Conservation (phyloP, 2,797 vertebrate genomes). For the Gadopsis marmoratus region DNA sequence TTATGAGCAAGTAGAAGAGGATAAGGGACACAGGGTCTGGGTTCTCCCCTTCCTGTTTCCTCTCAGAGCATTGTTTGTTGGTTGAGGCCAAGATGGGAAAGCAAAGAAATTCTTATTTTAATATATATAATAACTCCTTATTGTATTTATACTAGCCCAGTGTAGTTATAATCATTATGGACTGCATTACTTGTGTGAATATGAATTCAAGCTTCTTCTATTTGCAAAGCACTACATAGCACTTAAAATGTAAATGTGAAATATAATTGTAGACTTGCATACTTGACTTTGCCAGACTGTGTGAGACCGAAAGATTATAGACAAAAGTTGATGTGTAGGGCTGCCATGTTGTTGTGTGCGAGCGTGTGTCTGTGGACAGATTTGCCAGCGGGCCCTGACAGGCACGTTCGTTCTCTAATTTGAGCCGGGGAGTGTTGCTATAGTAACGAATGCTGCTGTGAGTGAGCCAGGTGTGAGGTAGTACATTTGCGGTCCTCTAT, state of each 20-base stretch:
- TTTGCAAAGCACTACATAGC: slow-evolving; percentile 9
- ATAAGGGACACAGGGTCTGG: neutral
- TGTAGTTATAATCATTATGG: neutral
- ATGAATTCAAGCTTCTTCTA: neutral
- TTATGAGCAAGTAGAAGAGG: neutral
- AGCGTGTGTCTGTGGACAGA: slow-evolving; percentile 10
- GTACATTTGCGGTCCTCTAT: slow-evolving; percentile 32
- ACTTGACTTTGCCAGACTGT: neutral
- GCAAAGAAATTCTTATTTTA: slow-evolving; percentile 26
- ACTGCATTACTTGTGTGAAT: neutral
- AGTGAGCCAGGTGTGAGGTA: slow-evolving; percentile 61
- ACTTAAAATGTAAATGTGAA: slow-evolving; percentile 31
- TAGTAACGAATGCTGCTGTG: slow-evolving; percentile 61
- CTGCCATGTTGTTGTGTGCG: slow-evolving; percentile 14
- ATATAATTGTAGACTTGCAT: slow-evolving; percentile 14
- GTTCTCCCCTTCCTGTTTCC: slow-evolving; percentile 33
- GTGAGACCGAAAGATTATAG: neutral
- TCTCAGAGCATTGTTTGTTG: slow-evolving; percentile 35
- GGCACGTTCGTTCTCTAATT: slow-evolving; percentile 49
- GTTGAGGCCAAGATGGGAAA: neutral
- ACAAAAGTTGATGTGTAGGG: slow-evolving; percentile 16
- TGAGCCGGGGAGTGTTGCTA: slow-evolving; percentile 64
- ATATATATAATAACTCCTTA: neutral
- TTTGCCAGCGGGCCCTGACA: slow-evolving; percentile 55
- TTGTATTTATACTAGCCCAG: neutral